Base-by-base conservation (phyloP, 2,797 vertebrate species). In the Aeoliscus strigatus region DNA sequence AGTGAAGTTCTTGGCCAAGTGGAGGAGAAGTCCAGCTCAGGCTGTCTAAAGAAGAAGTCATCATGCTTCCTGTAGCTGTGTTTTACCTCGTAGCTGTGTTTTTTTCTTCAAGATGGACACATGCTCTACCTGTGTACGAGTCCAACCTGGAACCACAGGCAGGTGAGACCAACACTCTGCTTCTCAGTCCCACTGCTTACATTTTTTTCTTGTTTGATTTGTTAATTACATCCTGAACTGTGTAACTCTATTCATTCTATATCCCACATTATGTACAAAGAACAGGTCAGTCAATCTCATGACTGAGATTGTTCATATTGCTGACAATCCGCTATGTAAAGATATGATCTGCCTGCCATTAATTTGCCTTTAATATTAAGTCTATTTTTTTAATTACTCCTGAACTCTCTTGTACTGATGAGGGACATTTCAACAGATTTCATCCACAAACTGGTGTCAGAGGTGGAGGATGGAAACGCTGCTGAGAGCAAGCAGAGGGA, bases 381-480 rank as follows among this genome's bases (percentile, higher is more conserved):
- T n/a, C n/a, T n/a, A n/a, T n/a, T n/a, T 2, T 8, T 27, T 30
- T 30, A 8, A 9, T 27, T 9, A 4, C 1, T 30, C 18, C 6
- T 21, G 18, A n/a, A n/a, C n/a, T 21, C 18, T 21, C 18, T 21
- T 6, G 6, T 21, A 3, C 14, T 51, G 9, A 36, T 39, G 10
- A 26, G 12, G 28, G 12, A 8, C 38, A 16, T 66, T 11, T 46
- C 13, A 12, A 24, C 75, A 91, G 89, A 90, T 31, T 78, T 89
- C 7, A 70, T 88, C 47, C 85, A 89, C 63, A 88, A 86, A 51
- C 66, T 90, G 48, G 78, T 86, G 40, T 81, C 80, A 42, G 86
- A 89, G 36, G 80, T 86, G 8, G 83, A 85, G 18, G 82, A 80
- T 8, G 73, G 75, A 30, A 72, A 65, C 23, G 11, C 60, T 27